A percentile compares a stretch with the other conserved stretches of the same genome.
These are phyloP conservation scores for Polydrusus cervinus DNA, from an alignment of 2,888 invertebrate genomes.

Conservation along the genomic window DNA sequence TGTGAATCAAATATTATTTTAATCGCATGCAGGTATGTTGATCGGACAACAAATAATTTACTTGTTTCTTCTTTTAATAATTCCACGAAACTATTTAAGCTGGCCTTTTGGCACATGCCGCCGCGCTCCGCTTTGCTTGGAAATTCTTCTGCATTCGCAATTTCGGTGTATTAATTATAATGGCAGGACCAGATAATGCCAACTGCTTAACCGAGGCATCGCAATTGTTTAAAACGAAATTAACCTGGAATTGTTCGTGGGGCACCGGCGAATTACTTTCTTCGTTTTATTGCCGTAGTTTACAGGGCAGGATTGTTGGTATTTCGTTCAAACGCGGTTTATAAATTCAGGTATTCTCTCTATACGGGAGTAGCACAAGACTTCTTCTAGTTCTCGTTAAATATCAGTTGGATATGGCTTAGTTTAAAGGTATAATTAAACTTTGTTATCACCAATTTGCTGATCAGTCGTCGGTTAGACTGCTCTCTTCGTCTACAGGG, in stretches of 20 bases:
- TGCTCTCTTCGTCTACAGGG: too few species aligned
- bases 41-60: not conserved
- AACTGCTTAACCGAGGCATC: conserved; percentile 42
- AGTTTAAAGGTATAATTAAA: too few species aligned
- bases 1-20: too few species aligned
- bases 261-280: conserved; percentile 12
- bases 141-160: conserved; percentile 34
- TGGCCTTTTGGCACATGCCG: conserved; percentile 19
- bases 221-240: conserved; percentile 41
- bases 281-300: conserved; percentile 13
- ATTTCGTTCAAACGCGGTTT: not conserved
- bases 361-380: too few species aligned
- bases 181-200: conserved; percentile 35
- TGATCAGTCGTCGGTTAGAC: too few species aligned
- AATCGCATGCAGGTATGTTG: not conserved
- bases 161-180: conserved; percentile 43
- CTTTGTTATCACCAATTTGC: too few species aligned
- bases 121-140: not conserved
- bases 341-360: too few species aligned
- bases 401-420: too few species aligned
- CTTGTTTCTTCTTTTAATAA: conserved; percentile 13
- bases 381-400: too few species aligned
- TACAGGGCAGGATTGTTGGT: not conserved
- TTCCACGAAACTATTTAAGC: conserved; percentile 28
- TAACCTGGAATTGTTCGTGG: conserved; percentile 35